These are phyloP conservation scores for Ondatra zibethicus DNA, from an alignment of 2,113 vertebrate species.

Conservation along the genomic window DNA sequence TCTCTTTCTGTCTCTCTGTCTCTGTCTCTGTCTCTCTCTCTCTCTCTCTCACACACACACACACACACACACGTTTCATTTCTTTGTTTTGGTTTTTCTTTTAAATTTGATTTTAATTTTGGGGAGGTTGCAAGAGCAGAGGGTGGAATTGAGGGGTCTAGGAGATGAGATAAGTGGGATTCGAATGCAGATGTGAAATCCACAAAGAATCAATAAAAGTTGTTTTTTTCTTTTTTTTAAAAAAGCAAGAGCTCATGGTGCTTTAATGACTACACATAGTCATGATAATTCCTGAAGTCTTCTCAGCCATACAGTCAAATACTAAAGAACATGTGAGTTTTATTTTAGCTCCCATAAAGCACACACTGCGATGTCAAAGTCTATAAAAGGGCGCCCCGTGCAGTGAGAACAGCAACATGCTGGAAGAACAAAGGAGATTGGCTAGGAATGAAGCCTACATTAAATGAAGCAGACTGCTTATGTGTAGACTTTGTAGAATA, in stretches of 20 bases:
- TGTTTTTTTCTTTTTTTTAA: no score
- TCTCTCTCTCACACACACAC: no score
- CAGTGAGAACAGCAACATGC: accelerated
- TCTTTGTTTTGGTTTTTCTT: background rate
- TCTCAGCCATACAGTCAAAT: background rate
- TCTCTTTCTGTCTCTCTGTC: no score
- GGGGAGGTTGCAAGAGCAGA: background rate
- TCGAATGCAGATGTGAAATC: background rate
- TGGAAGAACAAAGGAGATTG: background rate
- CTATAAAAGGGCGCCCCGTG: background rate
- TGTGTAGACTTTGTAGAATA: background rate
- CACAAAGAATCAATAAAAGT: background rate
- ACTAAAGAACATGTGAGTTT: background rate
- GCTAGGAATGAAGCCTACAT: background rate
- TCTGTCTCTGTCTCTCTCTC: background rate
- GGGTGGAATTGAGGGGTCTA: background rate
- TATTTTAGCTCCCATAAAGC: background rate
- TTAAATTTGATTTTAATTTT: background rate
- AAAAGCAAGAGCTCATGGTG: background rate
- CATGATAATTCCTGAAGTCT: background rate
- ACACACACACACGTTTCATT: background rate
- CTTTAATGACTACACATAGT: background rate
- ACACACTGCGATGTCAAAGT: background rate
- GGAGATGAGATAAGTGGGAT: background rate
- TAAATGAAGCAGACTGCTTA: background rate